Evolutionary conservation across 2,797 vertebrate genomes (phyloP), one percentile per base, ranked within the genome.

Genomic region (Tenualosa ilisha): DNA sequence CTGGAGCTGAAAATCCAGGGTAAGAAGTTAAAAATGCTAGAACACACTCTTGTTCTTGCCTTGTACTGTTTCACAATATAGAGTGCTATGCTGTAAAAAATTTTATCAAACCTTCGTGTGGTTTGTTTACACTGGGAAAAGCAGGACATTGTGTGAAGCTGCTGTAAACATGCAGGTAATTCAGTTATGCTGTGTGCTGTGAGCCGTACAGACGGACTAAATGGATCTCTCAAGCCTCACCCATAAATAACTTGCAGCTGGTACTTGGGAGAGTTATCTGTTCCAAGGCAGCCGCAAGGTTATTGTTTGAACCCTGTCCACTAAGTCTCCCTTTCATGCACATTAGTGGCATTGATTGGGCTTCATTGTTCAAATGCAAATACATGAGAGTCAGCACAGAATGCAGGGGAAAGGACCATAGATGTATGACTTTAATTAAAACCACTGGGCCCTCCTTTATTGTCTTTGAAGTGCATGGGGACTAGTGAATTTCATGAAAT

Each of bases 391-490:
- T 40, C 37, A 20, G 40, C 7, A 20, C 37, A 46, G 17, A 20
- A 79, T 79, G 40, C 40, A 79, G 22, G 72, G 15, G 72, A 79
- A 79, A 79, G 72, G 40, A 46, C 40, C 15, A 2, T 20, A 17
- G 40, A 79, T 79, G 46, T 46, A 79, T 40, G 20, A 46, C 40
- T 79, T 79, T 79, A 40, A 79, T 79, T 79, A 79, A 43, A 79
- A 46, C 40, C 72, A 79, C 40, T 22, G 17, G 15, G 37, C 68
- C 8, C 31, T 20, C 68, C 37, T 75, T 43, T 75, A 31, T 75
- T 75, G 68, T 75, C 68, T 75, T 17, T 40, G 15, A 75, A 75
- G 31, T 40, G 68, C 37, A 13, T 8, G 26, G 17, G 68, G 4
- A 43, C 13, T 31, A 43, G 65, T 40, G 31, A 40, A 72, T 72